These are phyloP conservation scores for Escarpia spicata DNA, from an alignment of 2,888 invertebrate species.

Conservation along the genomic window DNA sequence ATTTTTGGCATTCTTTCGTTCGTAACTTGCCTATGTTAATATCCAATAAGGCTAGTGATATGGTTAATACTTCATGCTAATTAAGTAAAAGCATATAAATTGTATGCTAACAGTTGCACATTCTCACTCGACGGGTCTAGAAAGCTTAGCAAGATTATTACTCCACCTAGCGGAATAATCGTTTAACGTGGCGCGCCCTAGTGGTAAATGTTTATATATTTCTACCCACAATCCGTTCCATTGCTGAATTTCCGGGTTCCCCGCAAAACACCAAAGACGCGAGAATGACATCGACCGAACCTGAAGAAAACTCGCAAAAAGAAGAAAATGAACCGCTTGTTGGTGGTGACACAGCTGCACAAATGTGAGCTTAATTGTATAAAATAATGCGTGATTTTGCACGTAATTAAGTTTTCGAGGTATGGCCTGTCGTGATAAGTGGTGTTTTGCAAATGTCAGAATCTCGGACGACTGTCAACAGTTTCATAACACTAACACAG, in stretches of 20 bases:
- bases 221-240: background rate
- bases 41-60: too few relatives aligned
- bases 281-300: background rate
- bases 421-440: background rate
- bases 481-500: background rate
- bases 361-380: background rate
- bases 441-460: constrained; percentile 9
- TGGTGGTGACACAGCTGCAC: background rate
- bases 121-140: background rate
- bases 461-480: background rate
- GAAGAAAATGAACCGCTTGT: background rate
- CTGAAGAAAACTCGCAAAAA: background rate
- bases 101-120: too few relatives aligned
- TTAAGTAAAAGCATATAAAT: too few relatives aligned
- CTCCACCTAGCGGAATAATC: background rate
- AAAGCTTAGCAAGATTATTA: background rate
- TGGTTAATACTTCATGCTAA: too few relatives aligned
- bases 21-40: too few relatives aligned
- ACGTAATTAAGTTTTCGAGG: background rate
- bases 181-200: background rate
- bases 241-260: background rate
- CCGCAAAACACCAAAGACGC: background rate
- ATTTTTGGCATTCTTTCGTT: too few relatives aligned
- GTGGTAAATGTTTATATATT: background rate
- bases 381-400: background rate